phyloP scores from a whole-genome alignment of 2,888 invertebrate genomes.

The Trachelus troglodyta region DNA sequence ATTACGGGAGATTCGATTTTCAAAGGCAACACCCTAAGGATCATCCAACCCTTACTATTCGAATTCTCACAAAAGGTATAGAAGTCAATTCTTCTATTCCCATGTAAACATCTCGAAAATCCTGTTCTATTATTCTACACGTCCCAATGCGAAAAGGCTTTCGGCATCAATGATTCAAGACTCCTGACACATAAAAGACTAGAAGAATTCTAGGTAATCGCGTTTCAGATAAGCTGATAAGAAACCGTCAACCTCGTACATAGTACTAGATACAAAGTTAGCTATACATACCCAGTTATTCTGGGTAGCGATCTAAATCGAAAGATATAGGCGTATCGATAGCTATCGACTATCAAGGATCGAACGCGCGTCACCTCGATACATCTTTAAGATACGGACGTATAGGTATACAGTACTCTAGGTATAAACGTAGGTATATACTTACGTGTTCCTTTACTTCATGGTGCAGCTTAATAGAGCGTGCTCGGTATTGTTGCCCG shows the following conservation, averaged over 20 bases:
- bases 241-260: not conserved
- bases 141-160: not conserved
- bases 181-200: not conserved
- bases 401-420: conserved; percentile 13
- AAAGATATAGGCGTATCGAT: conserved; percentile 22
- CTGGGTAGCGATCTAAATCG: conserved; percentile 15
- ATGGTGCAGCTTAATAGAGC: conserved; percentile 22
- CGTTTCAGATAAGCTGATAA: not conserved
- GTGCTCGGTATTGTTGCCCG: conserved; percentile 27
- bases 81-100: not conserved
- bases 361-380: conserved; percentile 32
- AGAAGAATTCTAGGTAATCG: not conserved
- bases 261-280: not conserved
- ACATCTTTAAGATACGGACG: conserved; percentile 24
- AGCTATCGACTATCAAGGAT: conserved; percentile 18
- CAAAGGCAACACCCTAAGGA: not conserved
- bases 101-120: not conserved
- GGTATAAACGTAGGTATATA: conserved; percentile 10
- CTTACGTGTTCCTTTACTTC: conserved; percentile 10
- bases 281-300: not conserved
- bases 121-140: not conserved
- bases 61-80: not conserved
- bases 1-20: not conserved
- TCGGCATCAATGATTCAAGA: not conserved
- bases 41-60: not conserved